Evolutionary conservation across 1,140 invertebrate species (phyloP).

Genomic region (Pogonomyrmex barbatus): DNA sequence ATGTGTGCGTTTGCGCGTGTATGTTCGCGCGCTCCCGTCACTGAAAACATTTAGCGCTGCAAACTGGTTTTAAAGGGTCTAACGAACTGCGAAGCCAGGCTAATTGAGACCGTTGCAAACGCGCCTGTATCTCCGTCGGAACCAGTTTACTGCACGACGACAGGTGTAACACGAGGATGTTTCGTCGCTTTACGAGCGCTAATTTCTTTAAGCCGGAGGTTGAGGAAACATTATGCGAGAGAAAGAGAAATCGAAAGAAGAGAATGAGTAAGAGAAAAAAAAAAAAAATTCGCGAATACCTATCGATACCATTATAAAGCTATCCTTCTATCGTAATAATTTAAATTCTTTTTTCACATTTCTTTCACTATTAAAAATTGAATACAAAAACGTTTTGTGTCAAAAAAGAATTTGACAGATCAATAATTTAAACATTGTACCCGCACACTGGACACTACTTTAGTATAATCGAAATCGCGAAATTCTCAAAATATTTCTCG

Average conservation of each 20-base stretch:
- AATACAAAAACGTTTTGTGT: neutral
- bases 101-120: constrained; percentile 77
- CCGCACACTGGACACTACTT: neutral
- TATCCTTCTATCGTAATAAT: neutral
- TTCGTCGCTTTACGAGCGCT: constrained; percentile 73
- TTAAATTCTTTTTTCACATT: neutral
- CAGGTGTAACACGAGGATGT: constrained; percentile 74
- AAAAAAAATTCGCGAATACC: constrained; percentile 39
- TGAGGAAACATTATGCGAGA: constrained; percentile 51
- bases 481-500: constrained; percentile 47
- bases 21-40: constrained; percentile 46
- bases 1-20: constrained; percentile 26
- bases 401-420: neutral
- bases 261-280: neutral
- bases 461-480: constrained; percentile 4
- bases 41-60: constrained; percentile 72
- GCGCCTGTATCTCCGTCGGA: constrained; percentile 64
- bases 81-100: constrained; percentile 78
- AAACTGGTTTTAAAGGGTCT: constrained; percentile 77
- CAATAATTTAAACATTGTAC: constrained; percentile 22
- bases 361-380: neutral
- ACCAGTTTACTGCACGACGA: constrained; percentile 73
- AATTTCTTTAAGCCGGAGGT: constrained; percentile 69
- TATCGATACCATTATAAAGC: neutral
- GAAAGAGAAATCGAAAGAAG: constrained; percentile 9